Evolutionary conservation across 2,113 vertebrate species (phyloP).

Genomic region (Amia ocellicauda): DNA sequence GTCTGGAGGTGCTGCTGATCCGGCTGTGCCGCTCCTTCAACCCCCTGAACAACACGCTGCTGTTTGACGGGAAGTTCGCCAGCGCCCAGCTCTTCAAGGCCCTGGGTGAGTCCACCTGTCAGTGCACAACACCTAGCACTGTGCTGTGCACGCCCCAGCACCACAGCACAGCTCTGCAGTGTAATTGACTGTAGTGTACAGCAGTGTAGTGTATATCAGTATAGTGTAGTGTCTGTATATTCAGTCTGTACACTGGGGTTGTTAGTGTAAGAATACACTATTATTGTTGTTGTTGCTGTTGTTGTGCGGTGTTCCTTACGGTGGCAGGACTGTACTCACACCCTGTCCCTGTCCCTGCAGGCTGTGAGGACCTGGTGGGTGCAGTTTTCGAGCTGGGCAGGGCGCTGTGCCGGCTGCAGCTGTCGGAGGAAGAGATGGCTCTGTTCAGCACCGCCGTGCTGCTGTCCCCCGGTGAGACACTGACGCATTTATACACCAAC

Average conservation of each 20-base stretch:
- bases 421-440: conserved; percentile 82
- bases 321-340: too few species aligned
- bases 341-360: conserved; percentile 40
- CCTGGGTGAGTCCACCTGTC: conserved; percentile 68
- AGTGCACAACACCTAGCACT: too few species aligned
- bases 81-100: conserved; percentile 79
- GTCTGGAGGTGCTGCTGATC: conserved; percentile 83
- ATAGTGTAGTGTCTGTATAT: too few species aligned
- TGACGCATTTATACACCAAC: too few species aligned
- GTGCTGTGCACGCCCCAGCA: too few species aligned
- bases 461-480: conserved; percentile 74
- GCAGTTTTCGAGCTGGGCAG: conserved; percentile 79
- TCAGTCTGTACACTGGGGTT: too few species aligned
- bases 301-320: too few species aligned
- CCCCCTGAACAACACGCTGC: conserved; percentile 79
- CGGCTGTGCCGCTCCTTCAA: conserved; percentile 84
- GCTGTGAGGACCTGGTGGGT: conserved; percentile 80
- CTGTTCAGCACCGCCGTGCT: conserved; percentile 81
- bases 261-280: too few species aligned
- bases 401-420: conserved; percentile 75
- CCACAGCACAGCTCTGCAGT: too few species aligned
- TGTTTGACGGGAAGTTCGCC: conserved; percentile 83
- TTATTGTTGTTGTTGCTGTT: too few species aligned
- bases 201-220: too few species aligned
- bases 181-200: too few species aligned